Base-by-base conservation (phyloP, 1,140 invertebrate genomes). In the Psix sp. region DNA sequence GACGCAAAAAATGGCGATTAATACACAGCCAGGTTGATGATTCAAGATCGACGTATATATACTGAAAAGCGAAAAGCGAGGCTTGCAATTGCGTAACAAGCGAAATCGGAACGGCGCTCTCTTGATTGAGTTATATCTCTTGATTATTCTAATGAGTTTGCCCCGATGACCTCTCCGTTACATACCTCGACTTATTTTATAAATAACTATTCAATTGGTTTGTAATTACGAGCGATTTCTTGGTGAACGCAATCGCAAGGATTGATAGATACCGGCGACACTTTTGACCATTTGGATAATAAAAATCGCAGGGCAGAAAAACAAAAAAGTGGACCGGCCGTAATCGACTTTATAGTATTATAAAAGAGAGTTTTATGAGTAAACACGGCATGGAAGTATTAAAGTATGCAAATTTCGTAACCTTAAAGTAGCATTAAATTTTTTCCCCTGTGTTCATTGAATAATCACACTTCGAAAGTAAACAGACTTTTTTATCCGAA, bases 91-190 rank as follows among this genome's bases (percentile, higher is more conserved):
- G 11, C 13, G 33, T 35, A 35, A 35, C 13, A 10, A 35, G 10
- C 18, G 15, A 45, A 45, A 57, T 45, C 4, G 9, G 52, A 57
- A 45, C 17, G 40, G 0, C 11, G 4, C 6, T 49, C 17, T 40
- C 36, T 36, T 21, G 18, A 42, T 10, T 6, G 3, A 38, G 40
- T 38, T 38, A 20, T 51, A 14, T 9, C 15, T 6, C 56, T 26
- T n/a, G 40, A 54, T 65, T 59, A 65, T 65, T 45, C 49, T 36
- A 54, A 65, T 65, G 26, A 65, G 38, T 7, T 20, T 65, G 48
- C 20, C 38, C 14, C 2, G 14, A 13, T 38, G 48, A 54, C 20
- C 48, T 42, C n/a, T 16, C 13, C 10, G 5, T 11, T 3, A 33
- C 29, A 10, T 33, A 6, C 0, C 33, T 20, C 5, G 14, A 17